Evolutionary conservation across 2,113 vertebrate genomes (phyloP).

Genomic region (Piprites chloris): DNA sequence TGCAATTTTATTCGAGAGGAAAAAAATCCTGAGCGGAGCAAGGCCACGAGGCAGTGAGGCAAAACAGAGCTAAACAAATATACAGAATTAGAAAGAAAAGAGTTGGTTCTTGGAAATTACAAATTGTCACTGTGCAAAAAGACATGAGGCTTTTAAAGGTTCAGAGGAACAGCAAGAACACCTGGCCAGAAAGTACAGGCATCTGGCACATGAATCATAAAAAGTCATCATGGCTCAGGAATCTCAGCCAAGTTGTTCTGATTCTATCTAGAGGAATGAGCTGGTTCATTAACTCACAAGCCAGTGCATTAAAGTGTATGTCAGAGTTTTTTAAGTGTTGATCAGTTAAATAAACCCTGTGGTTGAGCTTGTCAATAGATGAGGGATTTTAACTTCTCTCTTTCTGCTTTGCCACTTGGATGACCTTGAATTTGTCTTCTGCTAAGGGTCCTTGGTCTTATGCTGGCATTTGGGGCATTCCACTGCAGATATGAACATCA

Average conservation of each 20-base stretch:
- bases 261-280: background rate
- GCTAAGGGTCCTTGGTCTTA: background rate
- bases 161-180: background rate
- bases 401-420: background rate
- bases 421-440: conserved; percentile 4
- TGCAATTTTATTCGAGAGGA: background rate
- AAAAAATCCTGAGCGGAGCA: background rate
- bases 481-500: background rate
- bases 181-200: background rate
- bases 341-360: background rate
- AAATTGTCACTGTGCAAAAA: background rate
- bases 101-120: background rate
- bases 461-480: background rate
- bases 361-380: background rate
- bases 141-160: background rate
- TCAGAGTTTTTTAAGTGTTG: background rate
- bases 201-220: background rate
- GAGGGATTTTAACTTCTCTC: background rate
- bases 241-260: background rate
- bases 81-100: background rate
- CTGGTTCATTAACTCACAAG: conserved; percentile 13
- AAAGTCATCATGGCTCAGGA: background rate
- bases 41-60: background rate
- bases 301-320: background rate
- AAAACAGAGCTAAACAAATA: background rate